Base-by-base conservation (phyloP, 1,140 invertebrate genomes). In the Rhopalosiphum padi region DNA sequence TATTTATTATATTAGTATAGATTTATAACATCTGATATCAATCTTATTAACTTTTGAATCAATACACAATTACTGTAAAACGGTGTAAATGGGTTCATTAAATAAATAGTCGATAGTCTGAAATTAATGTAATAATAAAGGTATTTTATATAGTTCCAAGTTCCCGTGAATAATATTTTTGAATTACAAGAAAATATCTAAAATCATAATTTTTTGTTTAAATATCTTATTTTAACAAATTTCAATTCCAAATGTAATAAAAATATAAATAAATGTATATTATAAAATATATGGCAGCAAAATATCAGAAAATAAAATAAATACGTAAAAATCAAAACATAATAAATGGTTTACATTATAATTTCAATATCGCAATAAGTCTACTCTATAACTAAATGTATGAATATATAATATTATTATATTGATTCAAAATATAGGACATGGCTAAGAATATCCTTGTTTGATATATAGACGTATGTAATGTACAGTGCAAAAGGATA, bases 341-440 rank as follows among this genome's bases (percentile, higher is more conserved):
- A 18, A 77, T 77, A n/a, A n/a, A 77, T 77, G n/a, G 60, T 77
- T n/a, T 6, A 18, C 30, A 18, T 77, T 77, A 68, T 68, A 77
- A n/a, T 5, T 1, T n/a, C 60, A 77, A 46, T 87, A 48, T 46
- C 85, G 7, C 6, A 48, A 3, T 30, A 48, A 3, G 48, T 51
- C 15, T 51, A 15, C 48, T 18, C 21, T 51, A 18, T 41, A 86
- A 35, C 22, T 5, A 6, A 87, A 88, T 22, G 35, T 35, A 5
- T 9, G 85, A 48, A 48, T 86, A 55, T 55, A 51, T 89, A 60
- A 89, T 37, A 53, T 43, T 30, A 22, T 41, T 90, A 92, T 92
- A 92, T 92, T 92, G 90, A 92, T 92, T 77, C 30, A 83, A 48
- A 89, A 92, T 83, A 83, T 37, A 83, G 43, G 15, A 82, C 68